Conservation (phyloP, 1,140 invertebrate genomes). For the Catajapyx aquilonaris region DNA sequence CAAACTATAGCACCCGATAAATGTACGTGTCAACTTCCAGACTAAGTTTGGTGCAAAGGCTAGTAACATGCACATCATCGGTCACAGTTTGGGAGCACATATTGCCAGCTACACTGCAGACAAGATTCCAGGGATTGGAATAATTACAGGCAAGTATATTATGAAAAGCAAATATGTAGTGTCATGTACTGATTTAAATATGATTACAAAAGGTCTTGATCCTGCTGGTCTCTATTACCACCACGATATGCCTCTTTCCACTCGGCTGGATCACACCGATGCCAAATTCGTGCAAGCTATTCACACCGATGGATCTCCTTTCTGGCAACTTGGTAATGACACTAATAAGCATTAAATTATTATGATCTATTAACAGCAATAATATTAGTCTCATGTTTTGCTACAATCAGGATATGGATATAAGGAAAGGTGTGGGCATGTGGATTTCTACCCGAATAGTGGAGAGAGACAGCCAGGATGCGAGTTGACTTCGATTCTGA, state of each 20-base stretch:
- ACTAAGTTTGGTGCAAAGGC: slow-evolving; percentile 46
- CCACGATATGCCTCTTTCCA: slow-evolving; percentile 53
- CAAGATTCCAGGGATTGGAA: slow-evolving; percentile 40
- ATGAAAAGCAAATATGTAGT: no score
- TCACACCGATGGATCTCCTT: slow-evolving; percentile 66
- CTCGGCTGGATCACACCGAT: slow-evolving; percentile 57
- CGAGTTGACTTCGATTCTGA: slow-evolving; percentile 42
- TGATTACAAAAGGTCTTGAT: no score
- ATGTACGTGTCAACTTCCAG: slow-evolving; percentile 23
- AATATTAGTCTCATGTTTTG: slow-evolving; percentile 2
- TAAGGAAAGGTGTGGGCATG: slow-evolving; percentile 58
- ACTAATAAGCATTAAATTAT: no score
- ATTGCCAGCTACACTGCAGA: slow-evolving; percentile 66
- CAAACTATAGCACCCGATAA: not conserved
- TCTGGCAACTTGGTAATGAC: slow-evolving; percentile 52
- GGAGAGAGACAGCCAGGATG: slow-evolving; percentile 73
- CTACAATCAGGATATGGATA: slow-evolving; percentile 51
- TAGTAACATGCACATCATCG: slow-evolving; percentile 53
- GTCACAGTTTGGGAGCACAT: slow-evolving; percentile 65
- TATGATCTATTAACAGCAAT: slow-evolving; percentile 1
- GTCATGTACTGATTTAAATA: no score
- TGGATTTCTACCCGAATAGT: slow-evolving; percentile 77
- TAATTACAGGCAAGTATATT: no score
- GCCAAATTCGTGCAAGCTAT: slow-evolving; percentile 70
- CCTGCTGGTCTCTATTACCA: slow-evolving; percentile 74